phyloP scores from a whole-genome alignment of 2,797 vertebrate genomes.

The Morelia viridis region DNA sequence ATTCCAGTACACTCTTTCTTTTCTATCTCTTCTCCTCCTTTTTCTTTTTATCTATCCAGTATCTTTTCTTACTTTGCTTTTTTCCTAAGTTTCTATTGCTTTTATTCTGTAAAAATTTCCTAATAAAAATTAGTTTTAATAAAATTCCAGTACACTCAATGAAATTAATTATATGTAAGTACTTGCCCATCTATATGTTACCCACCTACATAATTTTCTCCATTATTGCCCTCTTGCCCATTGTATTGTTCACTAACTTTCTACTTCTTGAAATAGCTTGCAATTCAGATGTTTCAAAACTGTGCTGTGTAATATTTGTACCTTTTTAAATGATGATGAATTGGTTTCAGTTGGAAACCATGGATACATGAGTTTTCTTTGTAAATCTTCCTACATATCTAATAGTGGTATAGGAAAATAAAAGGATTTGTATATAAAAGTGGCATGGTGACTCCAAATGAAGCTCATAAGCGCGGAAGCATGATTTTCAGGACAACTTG shows the following conservation, averaged over 20 bases:
- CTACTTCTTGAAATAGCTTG: conserved; percentile 29
- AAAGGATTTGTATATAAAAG: neutral
- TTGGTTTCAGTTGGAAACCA: neutral
- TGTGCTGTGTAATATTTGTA: neutral
- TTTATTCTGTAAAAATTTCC: neutral
- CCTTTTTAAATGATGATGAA: neutral
- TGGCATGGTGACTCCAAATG: neutral
- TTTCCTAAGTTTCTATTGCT: neutral
- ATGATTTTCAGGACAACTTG: neutral
- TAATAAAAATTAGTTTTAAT: neutral
- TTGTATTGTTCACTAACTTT: neutral
- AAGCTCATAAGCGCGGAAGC: neutral
- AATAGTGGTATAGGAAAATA: no score
- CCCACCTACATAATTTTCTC: neutral
- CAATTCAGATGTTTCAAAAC: conserved; percentile 6
- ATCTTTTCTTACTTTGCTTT: neutral
- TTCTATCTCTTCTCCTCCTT: neutral
- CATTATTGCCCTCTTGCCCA: neutral
- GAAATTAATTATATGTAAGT: neutral
- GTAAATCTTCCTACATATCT: neutral
- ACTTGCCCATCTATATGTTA: neutral
- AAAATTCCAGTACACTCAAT: neutral
- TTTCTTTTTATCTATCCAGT: neutral
- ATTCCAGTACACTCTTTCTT: neutral
- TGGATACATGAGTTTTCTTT: neutral